Base-by-base conservation (phyloP, 2,888 invertebrate genomes). In the Caenorhabditis sp. region DNA sequence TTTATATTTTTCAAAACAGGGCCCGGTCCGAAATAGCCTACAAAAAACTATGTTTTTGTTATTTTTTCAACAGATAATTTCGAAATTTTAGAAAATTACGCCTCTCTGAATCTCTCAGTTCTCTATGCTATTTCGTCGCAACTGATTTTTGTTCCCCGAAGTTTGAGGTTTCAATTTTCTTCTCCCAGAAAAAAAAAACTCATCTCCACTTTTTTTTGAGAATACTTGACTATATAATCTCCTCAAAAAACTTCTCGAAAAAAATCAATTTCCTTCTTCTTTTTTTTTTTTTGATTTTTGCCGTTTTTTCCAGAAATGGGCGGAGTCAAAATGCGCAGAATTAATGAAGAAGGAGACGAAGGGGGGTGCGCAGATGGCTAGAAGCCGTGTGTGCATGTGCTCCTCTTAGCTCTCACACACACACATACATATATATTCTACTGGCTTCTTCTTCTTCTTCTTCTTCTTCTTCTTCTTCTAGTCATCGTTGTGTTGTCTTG, bases 201-300 rank as follows among this genome's bases (percentile, higher is more conserved):
- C n/a, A n/a, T n/a, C n/a, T 51, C 43, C 17, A 12, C 17, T 43
- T 17, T 14, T n/a, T n/a, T n/a, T n/a, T n/a, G n/a, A n/a, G n/a
- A n/a, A n/a, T n/a, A n/a, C n/a, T n/a, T n/a, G n/a, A n/a, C n/a
- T n/a, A n/a, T n/a, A n/a, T n/a, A n/a, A 43, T 17, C 43, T 43
- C 14, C 14, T 10, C 43, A 5, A 43, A 43, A 43, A 31, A 31
- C 5, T 3, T 43, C 43, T 10, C 12, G 10, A 17, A 43, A 43
- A 43, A 43, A 43, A 43, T 43, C 43, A 43, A 23, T 51, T 51
- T 51, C 23, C 51, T 51, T 51, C 21, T 51, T 12, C 51, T 51
- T 23, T 51, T 50, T 14, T 50, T 50, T 50, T 50, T 19, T 50
- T 17, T 10, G 23, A 23, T 51, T 51, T 51, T 51, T 51, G 51